These are phyloP conservation scores for Lepidothrix coronata DNA, from an alignment of 2,113 vertebrate genomes.

Conservation along the genomic window DNA sequence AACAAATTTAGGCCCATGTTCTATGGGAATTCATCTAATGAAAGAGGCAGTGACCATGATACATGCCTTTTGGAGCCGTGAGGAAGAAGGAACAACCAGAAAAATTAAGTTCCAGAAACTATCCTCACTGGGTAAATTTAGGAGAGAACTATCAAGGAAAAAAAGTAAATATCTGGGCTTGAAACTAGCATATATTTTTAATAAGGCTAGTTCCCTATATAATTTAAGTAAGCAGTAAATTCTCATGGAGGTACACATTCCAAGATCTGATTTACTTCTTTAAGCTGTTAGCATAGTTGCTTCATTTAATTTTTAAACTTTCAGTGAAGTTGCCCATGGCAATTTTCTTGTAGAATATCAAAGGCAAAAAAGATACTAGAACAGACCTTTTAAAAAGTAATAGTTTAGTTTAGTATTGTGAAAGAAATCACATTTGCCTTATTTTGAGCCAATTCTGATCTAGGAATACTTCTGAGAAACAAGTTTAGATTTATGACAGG, in stretches of 20 bases:
- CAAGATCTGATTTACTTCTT: background rate
- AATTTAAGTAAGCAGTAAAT: background rate
- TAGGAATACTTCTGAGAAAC: background rate
- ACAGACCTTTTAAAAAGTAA: background rate
- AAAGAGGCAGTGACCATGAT: constrained; percentile 5
- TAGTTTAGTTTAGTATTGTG: background rate
- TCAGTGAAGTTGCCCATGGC: background rate
- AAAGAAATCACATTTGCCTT: background rate
- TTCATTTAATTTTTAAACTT: background rate
- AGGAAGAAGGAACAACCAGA: background rate
- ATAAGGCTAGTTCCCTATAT: background rate
- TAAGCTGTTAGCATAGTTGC: background rate
- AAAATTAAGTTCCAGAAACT: background rate
- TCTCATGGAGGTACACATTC: background rate
- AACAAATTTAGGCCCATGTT: background rate
- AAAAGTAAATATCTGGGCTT: background rate
- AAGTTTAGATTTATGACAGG: background rate
- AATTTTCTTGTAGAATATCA: background rate
- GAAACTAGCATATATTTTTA: background rate
- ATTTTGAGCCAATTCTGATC: background rate
- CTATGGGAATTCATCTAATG: constrained; percentile 9
- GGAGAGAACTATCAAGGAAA: background rate
- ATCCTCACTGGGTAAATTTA: background rate
- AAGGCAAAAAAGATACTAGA: background rate
- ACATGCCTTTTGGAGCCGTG: background rate